Evolutionary conservation across 2,797 vertebrate species (phyloP).

Genomic region (Micrastur ruficollis): DNA sequence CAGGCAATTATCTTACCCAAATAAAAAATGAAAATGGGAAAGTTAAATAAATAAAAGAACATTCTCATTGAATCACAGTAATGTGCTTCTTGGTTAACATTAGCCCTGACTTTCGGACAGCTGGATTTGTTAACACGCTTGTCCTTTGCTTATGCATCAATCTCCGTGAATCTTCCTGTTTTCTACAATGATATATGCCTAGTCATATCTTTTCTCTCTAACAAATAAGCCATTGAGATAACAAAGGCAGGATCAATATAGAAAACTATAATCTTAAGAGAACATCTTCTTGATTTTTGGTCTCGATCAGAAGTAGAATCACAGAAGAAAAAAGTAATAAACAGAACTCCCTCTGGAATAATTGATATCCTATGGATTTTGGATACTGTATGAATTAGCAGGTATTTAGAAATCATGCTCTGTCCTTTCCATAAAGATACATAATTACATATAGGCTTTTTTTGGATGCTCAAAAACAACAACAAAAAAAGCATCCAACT

Average conservation of each 20-base stretch:
- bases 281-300: not conserved
- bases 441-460: not conserved
- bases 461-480: not conserved
- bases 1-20: conserved; percentile 82
- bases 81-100: conserved; percentile 69
- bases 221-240: conserved; percentile 33
- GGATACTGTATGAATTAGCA: not conserved
- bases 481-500: not conserved
- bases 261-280: not conserved
- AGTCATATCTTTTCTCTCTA: conserved; percentile 41
- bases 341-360: not conserved
- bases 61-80: conserved; percentile 74
- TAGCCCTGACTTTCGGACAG: conserved; percentile 68
- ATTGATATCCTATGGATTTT: not conserved
- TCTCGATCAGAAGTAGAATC: not conserved
- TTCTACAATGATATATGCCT: conserved; percentile 55
- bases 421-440: not conserved
- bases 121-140: conserved; percentile 57
- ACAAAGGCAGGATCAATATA: not conserved
- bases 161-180: conserved; percentile 52
- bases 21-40: conserved; percentile 81
- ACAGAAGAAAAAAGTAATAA: not conserved
- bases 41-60: conserved; percentile 81
- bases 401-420: not conserved
- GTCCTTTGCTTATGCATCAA: conserved; percentile 67